phyloP scores from a whole-genome alignment of 2,797 vertebrate genomes.

The Myotis myotis region DNA sequence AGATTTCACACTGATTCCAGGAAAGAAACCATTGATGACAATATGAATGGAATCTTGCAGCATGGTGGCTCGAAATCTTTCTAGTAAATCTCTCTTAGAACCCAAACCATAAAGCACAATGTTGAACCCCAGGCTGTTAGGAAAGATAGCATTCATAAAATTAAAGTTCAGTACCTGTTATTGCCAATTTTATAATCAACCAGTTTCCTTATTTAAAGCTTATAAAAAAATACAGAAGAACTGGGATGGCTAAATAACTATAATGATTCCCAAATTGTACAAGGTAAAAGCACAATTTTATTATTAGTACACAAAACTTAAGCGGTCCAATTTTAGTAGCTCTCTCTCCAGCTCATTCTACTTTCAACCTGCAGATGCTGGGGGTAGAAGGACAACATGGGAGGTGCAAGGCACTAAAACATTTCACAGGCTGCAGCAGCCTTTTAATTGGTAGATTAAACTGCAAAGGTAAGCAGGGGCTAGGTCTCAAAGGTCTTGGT shows the following conservation, averaged over 20 bases:
- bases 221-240: not conserved
- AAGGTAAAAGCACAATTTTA: not conserved
- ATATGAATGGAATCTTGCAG: constrained; percentile 91
- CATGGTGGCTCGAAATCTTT: constrained; percentile 91
- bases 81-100: constrained; percentile 94
- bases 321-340: not conserved
- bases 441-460: not conserved
- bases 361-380: not conserved
- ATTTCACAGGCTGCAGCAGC: not conserved
- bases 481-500: constrained; percentile 19
- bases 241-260: not conserved
- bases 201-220: not conserved
- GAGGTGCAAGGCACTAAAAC: not conserved
- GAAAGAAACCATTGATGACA: constrained; percentile 98
- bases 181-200: constrained; percentile 15
- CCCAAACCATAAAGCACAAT: constrained; percentile 96
- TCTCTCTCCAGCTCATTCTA: not conserved
- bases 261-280: not conserved
- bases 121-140: constrained; percentile 93
- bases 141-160: constrained; percentile 63
- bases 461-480: not conserved
- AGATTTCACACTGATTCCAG: constrained; percentile 95
- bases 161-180: constrained; percentile 51
- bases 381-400: not conserved
- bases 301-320: not conserved